Conservation (phyloP, 2,888 invertebrate species). For the Polydesmus complanatus region DNA sequence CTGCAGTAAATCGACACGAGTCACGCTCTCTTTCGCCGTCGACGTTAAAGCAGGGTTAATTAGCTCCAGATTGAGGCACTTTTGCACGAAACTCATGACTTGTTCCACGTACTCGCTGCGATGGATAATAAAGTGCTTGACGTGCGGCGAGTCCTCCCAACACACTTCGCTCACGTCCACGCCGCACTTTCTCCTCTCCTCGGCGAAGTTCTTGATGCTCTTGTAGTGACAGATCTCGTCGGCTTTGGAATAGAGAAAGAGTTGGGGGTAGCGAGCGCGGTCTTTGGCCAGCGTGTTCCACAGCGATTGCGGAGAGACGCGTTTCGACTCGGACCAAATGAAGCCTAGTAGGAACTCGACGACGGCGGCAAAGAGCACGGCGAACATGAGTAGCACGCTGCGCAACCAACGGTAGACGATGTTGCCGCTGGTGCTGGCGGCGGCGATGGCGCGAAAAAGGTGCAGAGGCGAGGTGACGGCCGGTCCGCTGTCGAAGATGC, state of each 20-base stretch:
- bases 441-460: conserved; percentile 38
- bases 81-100: conserved; percentile 11
- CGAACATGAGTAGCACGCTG: conserved; percentile 28
- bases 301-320: conserved; percentile 11
- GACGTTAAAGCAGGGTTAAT: not conserved
- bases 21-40: not conserved
- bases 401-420: conserved; percentile 11
- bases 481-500: conserved; percentile 58
- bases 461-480: conserved; percentile 30
- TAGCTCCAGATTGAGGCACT: conserved; percentile 7
- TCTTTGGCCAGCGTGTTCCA: conserved; percentile 36
- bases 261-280: conserved; percentile 47
- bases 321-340: conserved; percentile 32
- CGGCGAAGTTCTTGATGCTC: conserved; percentile 53
- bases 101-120: conserved; percentile 10
- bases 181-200: conserved; percentile 43
- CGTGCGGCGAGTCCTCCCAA: conserved; percentile 59
- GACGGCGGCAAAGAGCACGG: conserved; percentile 41
- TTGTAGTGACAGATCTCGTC: conserved; percentile 51
- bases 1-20: not conserved
- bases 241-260: conserved; percentile 56
- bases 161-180: conserved; percentile 46
- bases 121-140: conserved; percentile 40
- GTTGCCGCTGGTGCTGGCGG: conserved; percentile 41
- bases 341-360: conserved; percentile 32